Base-by-base conservation (phyloP, 2,797 vertebrate genomes). In the Cirrhinus molitorella region DNA sequence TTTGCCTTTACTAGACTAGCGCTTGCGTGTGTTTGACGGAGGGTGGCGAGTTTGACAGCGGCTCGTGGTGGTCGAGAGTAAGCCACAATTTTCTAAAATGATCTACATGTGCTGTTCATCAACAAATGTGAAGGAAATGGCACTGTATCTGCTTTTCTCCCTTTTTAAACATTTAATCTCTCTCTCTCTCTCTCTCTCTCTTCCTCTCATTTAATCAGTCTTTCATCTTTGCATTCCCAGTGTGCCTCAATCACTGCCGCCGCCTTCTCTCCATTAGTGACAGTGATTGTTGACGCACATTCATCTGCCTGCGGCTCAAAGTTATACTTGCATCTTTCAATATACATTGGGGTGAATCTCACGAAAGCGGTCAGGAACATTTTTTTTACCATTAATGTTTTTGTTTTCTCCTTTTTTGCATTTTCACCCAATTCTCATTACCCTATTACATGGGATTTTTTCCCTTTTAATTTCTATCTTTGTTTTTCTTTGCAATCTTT, bases 41-140 rank as follows among this genome's bases (percentile, higher is more conserved):
- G 92, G 67, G 37, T 90, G 90, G 90, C 91, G 91, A 92, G 88
- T 91, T 90, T 89, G 83, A 79, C 78, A 85, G 87, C 82, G 83
- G 85, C 78, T 89, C 87, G 81, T 87, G 84, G 81, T 88, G 83
- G 68, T 31, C n/a, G n/a, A 40, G 72, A 75, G 28, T n/a, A 72
- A 28, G 63, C 49, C n/a, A 37, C 59, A 11, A 14, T 76, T 84
- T 92, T 90, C 91, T 87, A 77, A 12, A 11, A 66, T 83, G 47
- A 77, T 49, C 65, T 66, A 59, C 81, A 83, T 43, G 57, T 40
- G 55, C 61, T 47, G 80, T 81, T 83, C 25, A 59, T 84, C 73
- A 31, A 61, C 70, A 40, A 57, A 68, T 61, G 31, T 31, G 51
- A 53, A 83, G 25, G 31, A 80, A 70, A 47, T 67, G 49, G 14